Conservation (phyloP, 2,113 vertebrate genomes). For the Microcebus jonahi region DNA sequence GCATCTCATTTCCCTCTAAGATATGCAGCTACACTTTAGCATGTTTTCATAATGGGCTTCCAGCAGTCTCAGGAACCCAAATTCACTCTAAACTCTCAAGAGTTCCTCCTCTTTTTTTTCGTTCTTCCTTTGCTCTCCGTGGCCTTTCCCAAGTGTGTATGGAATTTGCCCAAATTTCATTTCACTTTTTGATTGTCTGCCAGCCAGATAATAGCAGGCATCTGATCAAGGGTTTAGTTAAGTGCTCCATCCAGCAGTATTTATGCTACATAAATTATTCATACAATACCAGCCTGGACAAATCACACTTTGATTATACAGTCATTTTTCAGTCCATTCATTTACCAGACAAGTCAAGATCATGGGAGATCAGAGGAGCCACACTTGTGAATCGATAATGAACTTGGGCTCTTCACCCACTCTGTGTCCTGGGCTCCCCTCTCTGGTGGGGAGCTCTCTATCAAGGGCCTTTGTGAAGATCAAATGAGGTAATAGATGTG, state of each 20-base stretch:
- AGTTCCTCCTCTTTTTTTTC: background rate
- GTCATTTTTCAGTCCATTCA: slow-evolving; percentile 78
- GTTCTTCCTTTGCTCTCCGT: slow-evolving; percentile 22
- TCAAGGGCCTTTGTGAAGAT: slow-evolving; percentile 39
- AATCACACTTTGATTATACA: slow-evolving; percentile 81
- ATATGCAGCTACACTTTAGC: background rate
- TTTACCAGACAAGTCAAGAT: slow-evolving; percentile 72
- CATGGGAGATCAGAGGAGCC: slow-evolving; percentile 50
- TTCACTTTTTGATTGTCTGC: slow-evolving; percentile 67
- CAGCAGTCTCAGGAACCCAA: background rate
- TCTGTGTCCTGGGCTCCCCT: slow-evolving; percentile 24
- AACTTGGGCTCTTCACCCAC: slow-evolving; percentile 20
- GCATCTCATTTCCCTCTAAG: slow-evolving; percentile 19
- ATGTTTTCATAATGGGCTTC: background rate
- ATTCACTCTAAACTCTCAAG: background rate
- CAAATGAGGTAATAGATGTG: slow-evolving; percentile 34
- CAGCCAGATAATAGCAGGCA: slow-evolving; percentile 74
- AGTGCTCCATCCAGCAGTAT: slow-evolving; percentile 72
- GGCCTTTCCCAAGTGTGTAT: slow-evolving; percentile 52
- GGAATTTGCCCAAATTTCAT: slow-evolving; percentile 72
- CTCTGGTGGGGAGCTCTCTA: background rate
- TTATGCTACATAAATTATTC: slow-evolving; percentile 82
- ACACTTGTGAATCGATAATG: slow-evolving; percentile 53
- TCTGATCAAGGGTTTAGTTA: slow-evolving; percentile 77
- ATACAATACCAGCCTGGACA: slow-evolving; percentile 71